phyloP scores from a whole-genome alignment of 2,797 vertebrate genomes.

The Martes flavigula region DNA sequence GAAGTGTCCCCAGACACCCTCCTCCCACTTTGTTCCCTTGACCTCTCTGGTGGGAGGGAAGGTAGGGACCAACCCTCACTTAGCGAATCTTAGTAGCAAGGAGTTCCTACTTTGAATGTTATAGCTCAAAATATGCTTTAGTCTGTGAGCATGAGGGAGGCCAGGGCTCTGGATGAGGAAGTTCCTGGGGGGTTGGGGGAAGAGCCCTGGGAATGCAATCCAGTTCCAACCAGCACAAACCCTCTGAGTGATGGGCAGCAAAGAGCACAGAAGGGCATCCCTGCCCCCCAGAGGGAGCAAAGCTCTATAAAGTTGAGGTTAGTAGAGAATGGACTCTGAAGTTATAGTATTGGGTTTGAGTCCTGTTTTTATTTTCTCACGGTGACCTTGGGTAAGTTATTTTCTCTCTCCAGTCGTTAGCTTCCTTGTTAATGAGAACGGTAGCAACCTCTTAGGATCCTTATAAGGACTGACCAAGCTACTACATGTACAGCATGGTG shows the following conservation, averaged over 20 bases:
- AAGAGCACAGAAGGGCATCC: not conserved
- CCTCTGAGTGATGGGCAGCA: not conserved
- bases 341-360: not conserved
- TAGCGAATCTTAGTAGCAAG: not conserved
- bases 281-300: not conserved
- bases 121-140: not conserved
- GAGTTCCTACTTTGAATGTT: not conserved
- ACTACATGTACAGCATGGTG: not conserved
- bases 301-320: not conserved
- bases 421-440: not conserved
- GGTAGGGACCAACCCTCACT: not conserved
- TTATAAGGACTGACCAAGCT: constrained; percentile 5
- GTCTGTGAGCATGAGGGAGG: not conserved
- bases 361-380: not conserved
- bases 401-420: not conserved
- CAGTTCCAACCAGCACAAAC: not conserved
- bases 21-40: not conserved
- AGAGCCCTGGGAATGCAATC: not conserved
- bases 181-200: not conserved
- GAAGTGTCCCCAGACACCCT: not conserved
- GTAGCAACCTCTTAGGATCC: constrained; percentile 33
- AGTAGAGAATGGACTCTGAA: not conserved
- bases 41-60: not conserved
- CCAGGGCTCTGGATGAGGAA: not conserved
- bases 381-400: not conserved